Conservation (phyloP, 2,888 invertebrate species). For the Agriopis aurantiaria region DNA sequence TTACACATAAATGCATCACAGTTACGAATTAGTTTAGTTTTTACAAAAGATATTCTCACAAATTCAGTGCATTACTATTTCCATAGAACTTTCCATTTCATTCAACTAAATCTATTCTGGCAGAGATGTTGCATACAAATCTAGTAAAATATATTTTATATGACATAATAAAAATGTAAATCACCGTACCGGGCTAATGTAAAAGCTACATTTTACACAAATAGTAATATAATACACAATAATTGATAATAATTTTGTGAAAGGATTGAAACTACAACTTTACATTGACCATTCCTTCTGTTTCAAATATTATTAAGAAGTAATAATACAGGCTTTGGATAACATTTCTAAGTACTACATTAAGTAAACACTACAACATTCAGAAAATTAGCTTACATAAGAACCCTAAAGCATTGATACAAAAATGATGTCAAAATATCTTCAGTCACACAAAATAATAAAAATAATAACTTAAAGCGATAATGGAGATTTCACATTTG, state of each 20-base stretch:
- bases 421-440: slow-evolving; percentile 16
- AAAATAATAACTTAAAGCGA: slow-evolving; percentile 22
- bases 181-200: slow-evolving; percentile 51
- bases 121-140: slow-evolving; percentile 48
- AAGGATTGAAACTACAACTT: slow-evolving; percentile 41
- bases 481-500: slow-evolving; percentile 10
- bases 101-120: slow-evolving; percentile 27
- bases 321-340: slow-evolving; percentile 48
- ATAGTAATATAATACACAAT: slow-evolving; percentile 39
- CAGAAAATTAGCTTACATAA: slow-evolving; percentile 35
- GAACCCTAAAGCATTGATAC: slow-evolving; percentile 38
- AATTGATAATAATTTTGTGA: slow-evolving; percentile 40
- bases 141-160: slow-evolving; percentile 56
- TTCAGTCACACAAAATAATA: slow-evolving; percentile 30
- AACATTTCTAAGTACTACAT: slow-evolving; percentile 49
- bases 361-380: slow-evolving; percentile 44
- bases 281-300: slow-evolving; percentile 32
- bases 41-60: slow-evolving; percentile 41
- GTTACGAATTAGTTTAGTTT: slow-evolving; percentile 44
- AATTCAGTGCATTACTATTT: slow-evolving; percentile 36
- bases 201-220: slow-evolving; percentile 54
- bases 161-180: slow-evolving; percentile 51
- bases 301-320: slow-evolving; percentile 32
- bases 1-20: slow-evolving; percentile 46
- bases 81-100: slow-evolving; percentile 17